A percentile compares a stretch with the other conserved stretches of the same genome.
Conservation (phyloP, 2,113 vertebrate species). For the Ia io region DNA sequence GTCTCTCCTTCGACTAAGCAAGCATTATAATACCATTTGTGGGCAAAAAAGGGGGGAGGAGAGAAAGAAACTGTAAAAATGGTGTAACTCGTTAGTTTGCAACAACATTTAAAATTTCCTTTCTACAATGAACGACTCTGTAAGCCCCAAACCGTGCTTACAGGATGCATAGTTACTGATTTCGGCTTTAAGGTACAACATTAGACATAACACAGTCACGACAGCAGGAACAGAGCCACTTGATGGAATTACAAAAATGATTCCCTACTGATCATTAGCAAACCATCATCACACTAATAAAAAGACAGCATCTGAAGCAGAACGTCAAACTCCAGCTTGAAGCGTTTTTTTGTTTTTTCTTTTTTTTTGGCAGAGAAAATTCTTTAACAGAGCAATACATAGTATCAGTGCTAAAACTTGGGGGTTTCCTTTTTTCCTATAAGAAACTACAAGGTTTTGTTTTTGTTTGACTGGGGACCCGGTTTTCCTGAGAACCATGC, state of each 20-base stretch:
- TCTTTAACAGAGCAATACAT: constrained; percentile 92
- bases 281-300: constrained; percentile 88
- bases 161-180: constrained; percentile 99
- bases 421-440: constrained; percentile 89
- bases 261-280: constrained; percentile 84
- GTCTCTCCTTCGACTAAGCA: constrained; percentile 83
- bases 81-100: constrained; percentile 87
- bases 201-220: constrained; percentile 88
- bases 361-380: constrained; percentile 97
- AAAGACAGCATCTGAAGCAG: constrained; percentile 95
- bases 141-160: constrained; percentile 92
- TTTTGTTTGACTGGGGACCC: constrained; percentile 84
- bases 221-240: constrained; percentile 85
- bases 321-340: constrained; percentile 95
- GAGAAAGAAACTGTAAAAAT: constrained; percentile 79
- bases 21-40: constrained; percentile 92
- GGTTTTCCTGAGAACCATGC: constrained; percentile 99
- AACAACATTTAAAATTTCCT: constrained; percentile 89
- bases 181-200: constrained; percentile 90
- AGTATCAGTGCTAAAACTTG: constrained; percentile 98
- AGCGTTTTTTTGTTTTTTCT: constrained; percentile 84
- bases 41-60: constrained; percentile 84
- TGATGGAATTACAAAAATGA: constrained; percentile 83
- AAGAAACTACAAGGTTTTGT: constrained; percentile 90
- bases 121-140: constrained; percentile 88